phyloP scores from a whole-genome alignment of 2,113 vertebrate genomes.

The Melanerpes formicivorus region DNA sequence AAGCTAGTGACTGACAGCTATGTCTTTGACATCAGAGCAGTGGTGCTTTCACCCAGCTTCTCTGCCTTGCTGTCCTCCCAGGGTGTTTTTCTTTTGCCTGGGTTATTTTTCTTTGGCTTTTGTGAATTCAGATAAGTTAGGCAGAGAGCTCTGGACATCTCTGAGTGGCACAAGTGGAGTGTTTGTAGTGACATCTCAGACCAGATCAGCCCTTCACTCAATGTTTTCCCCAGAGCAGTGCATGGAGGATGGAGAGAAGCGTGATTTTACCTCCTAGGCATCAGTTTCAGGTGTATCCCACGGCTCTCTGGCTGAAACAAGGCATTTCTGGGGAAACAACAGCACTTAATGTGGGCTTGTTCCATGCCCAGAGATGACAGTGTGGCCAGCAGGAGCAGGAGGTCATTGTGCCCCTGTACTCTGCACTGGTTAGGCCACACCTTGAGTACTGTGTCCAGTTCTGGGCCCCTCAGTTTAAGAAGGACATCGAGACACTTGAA shows the following conservation, averaged over 20 bases:
- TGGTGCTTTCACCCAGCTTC: not conserved
- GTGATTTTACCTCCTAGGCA: not conserved
- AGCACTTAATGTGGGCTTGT: not conserved
- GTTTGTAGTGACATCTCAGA: not conserved
- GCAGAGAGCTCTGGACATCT: not conserved
- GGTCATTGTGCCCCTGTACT: no score
- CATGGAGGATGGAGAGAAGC: not conserved
- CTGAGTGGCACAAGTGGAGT: not conserved
- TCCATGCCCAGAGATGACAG: not conserved
- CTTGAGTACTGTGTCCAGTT: no score
- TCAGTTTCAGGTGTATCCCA: not conserved
- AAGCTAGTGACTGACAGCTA: not conserved
- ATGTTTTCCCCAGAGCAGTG: not conserved
- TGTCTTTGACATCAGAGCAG: not conserved
- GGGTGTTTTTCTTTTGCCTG: not conserved
- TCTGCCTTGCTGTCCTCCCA: not conserved
- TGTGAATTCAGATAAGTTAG: not conserved
- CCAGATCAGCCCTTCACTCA: not conserved
- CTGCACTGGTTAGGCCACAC: no score
- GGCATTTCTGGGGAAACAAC: not conserved
- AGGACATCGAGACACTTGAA: no score
- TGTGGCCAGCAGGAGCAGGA: no score
- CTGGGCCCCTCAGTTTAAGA: no score
- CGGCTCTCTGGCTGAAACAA: not conserved
- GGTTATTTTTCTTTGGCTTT: not conserved